Evolutionary conservation across 2,797 vertebrate genomes (phyloP).

Genomic region (Helostoma temminkii): DNA sequence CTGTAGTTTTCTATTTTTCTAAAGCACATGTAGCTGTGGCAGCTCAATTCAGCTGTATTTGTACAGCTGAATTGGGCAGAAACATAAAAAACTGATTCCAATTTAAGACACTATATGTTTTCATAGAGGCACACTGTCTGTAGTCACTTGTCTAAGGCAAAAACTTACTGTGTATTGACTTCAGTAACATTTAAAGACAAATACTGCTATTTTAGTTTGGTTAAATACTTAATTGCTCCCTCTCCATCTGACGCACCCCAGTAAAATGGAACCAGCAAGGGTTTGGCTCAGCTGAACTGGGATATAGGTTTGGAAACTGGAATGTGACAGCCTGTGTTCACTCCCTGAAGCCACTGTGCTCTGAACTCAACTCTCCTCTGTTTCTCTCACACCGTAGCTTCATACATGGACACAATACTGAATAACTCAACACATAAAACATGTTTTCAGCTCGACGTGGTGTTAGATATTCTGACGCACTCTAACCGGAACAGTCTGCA

Average conservation of each 20-base stretch:
- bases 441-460: conserved; percentile 33
- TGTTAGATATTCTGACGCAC: conserved; percentile 46
- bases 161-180: too few species aligned
- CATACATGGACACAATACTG: too few species aligned
- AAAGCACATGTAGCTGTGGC: too few species aligned
- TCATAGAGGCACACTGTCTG: background rate
- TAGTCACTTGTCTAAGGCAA: too few species aligned
- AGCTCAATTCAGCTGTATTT: too few species aligned
- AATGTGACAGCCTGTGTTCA: conserved; percentile 48
- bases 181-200: background rate
- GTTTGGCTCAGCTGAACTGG: conserved; percentile 52
- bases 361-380: conserved; percentile 52
- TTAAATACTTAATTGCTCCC: conserved; percentile 13
- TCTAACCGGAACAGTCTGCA: conserved; percentile 36
- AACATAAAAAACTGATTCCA: too few species aligned
- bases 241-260: conserved; percentile 21
- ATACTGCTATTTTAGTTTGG: conserved; percentile 20
- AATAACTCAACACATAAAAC: too few species aligned
- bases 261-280: conserved; percentile 38
- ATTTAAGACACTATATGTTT: too few species aligned
- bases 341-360: conserved; percentile 64
- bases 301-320: conserved; percentile 38
- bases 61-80: too few species aligned
- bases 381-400: background rate
- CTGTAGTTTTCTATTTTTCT: too few species aligned